Conservation (phyloP, 1,140 invertebrate genomes). For the Mycetomoellerius zeteki region DNA sequence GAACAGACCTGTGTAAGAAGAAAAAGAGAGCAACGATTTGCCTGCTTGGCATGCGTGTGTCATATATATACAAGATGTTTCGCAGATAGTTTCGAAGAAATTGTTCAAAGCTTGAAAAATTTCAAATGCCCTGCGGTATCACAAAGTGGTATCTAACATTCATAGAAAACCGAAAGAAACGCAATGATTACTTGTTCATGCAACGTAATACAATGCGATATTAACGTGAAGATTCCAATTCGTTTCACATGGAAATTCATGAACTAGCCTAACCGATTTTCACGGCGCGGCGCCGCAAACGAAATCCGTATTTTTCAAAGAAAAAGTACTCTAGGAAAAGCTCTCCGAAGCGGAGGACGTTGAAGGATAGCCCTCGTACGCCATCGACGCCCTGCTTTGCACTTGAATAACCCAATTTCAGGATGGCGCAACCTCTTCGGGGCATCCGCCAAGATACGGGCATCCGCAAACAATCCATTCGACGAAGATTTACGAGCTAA, state of each 20-base stretch:
- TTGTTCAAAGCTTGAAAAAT: not conserved
- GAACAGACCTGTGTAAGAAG: not conserved
- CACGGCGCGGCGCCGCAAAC: constrained; percentile 43
- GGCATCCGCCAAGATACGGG: constrained; percentile 51
- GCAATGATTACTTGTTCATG: not conserved
- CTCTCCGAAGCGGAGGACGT: constrained; percentile 25
- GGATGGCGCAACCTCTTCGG: constrained; percentile 19
- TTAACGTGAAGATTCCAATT: constrained; percentile 17
- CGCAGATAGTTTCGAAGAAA: not conserved
- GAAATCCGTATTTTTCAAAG: constrained; percentile 65
- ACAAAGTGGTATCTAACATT: not conserved
- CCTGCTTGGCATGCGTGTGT: not conserved
- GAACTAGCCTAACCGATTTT: constrained; percentile 56
- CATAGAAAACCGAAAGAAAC: not conserved
- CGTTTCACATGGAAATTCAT: constrained; percentile 72
- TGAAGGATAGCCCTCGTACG: constrained; percentile 64
- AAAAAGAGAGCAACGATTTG: not conserved
- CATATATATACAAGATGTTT: not conserved
- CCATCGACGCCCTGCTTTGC: constrained; percentile 66
- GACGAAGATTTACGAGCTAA: constrained; percentile 77
- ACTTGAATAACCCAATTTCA: constrained; percentile 76
- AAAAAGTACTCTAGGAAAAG: not conserved
- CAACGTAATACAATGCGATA: constrained; percentile 35
- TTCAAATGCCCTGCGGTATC: not conserved
- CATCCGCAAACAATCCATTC: constrained; percentile 75